phyloP scores from a whole-genome alignment of 1,140 invertebrate species.

The Drosophila pectinifera region DNA sequence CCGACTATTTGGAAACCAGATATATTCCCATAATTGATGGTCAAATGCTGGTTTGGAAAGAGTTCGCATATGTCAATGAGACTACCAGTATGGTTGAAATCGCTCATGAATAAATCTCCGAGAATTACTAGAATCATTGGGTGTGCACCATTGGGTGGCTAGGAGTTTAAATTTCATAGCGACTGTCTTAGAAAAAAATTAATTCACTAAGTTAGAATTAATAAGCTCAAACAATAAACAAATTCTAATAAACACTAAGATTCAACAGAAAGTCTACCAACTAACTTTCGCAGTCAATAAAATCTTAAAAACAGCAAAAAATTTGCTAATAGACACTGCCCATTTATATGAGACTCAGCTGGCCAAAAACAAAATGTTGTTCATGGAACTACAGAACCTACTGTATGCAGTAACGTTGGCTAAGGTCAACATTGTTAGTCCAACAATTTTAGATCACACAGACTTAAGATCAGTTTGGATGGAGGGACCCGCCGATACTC shows the following conservation, averaged over 20 bases:
- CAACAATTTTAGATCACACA: neutral
- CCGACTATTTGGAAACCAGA: neutral
- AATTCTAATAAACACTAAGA: neutral
- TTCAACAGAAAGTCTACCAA: neutral
- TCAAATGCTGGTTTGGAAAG: too few relatives aligned
- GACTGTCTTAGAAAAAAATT: neutral
- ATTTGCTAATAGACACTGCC: neutral
- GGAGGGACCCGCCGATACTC: neutral
- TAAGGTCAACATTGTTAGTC: neutral
- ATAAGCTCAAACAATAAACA: neutral
- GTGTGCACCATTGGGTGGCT: neutral
- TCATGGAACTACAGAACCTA: neutral
- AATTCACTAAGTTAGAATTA: neutral
- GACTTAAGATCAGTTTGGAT: neutral
- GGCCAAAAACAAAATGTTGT: neutral
- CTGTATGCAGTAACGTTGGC: neutral
- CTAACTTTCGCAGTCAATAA: neutral
- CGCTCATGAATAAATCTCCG: too few relatives aligned
- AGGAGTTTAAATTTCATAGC: neutral
- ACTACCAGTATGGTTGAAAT: too few relatives aligned
- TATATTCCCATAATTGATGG: too few relatives aligned
- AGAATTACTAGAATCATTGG: neutral
- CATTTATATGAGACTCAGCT: neutral
- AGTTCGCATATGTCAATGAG: too few relatives aligned
- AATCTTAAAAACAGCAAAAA: neutral